Conservation (phyloP, 1,140 invertebrate species). For the Aphaenogaster rudis region DNA sequence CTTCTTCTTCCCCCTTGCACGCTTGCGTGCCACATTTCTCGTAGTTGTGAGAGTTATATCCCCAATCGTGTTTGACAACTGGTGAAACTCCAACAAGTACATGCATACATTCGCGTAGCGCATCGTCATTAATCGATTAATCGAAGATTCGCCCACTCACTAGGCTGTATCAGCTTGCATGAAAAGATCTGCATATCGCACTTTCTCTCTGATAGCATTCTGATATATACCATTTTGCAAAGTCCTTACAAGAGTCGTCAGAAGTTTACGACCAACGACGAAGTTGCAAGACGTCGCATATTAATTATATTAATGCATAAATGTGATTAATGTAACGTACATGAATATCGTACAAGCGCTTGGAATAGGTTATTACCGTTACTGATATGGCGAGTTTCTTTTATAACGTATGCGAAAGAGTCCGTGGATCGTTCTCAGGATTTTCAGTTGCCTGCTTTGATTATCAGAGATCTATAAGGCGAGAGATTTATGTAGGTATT, state of each 20-base stretch:
- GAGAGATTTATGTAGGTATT: background rate
- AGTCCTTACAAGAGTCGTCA: background rate
- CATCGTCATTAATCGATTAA: conserved; percentile 47
- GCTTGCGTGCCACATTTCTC: background rate
- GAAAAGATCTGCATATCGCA: background rate
- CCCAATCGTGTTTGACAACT: background rate
- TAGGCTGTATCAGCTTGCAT: background rate
- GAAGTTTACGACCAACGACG: conserved; percentile 13
- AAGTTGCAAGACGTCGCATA: background rate
- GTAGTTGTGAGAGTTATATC: conserved; percentile 4
- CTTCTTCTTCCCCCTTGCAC: background rate
- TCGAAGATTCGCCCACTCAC: conserved; percentile 21
- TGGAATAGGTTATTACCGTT: conserved; percentile 3
- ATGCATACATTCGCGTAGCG: background rate
- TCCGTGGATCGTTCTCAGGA: conserved; percentile 10
- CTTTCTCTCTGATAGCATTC: conserved; percentile 24
- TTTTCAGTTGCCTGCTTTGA: background rate
- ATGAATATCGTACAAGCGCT: conserved; percentile 10
- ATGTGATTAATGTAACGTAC: conserved; percentile 20
- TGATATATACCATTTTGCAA: background rate
- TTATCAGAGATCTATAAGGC: conserved; percentile 38
- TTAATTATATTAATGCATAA: conserved; percentile 35
- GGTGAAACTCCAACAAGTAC: background rate
- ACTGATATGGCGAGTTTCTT: conserved; percentile 19
- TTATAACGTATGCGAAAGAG: conserved; percentile 14